Base-by-base conservation (phyloP, 2,113 vertebrate species). In the Rafetus swinhoei region DNA sequence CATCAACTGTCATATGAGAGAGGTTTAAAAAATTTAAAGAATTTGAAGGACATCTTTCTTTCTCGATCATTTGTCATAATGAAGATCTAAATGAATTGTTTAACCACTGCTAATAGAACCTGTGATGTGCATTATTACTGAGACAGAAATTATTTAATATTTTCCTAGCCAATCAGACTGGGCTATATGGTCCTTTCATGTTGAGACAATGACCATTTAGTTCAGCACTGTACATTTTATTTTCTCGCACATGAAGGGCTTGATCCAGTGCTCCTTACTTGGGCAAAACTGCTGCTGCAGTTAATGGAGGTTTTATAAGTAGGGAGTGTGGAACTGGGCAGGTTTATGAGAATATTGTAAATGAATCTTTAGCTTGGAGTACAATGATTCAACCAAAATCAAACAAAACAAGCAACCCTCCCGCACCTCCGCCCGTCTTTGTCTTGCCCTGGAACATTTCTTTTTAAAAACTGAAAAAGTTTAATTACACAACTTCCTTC, bases 21-120 rank as follows among this genome's bases (percentile, higher is more conserved):
- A 85, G 1, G 6, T 79, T 62, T 45, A 21, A 80, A 76, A 94
- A 93, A 87, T 56, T 80, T 45, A 90, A 92, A 79, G 53, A 92
- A 65, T 76, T 16, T 13, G 0, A 0, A 79, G 84, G 18, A 0
- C 13, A 54, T 60, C 22, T 81, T 7, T 79, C n/a, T 88, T 82
- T 82, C 50, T 24, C 3, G 25, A 50, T 91, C 91, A 76, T 87
- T 84, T 85, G 77, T 87, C 7, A 39, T 93, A 91, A 86, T 60
- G 52, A 85, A 89, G 56, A 62, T 56, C 25, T 24, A 83, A 88
- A 52, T 0, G 0, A 55, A 35, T 25, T 12, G 18, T 19, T 79
- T 74, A 39, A 74, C 35, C 35, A 22, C 35, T 18, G 22, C 82
- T 86, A 77, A 81, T 10, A 81, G 39, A 92, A 90, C 54, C 13